phyloP scores from a whole-genome alignment of 2,113 vertebrate species.

The Lucifuga dentata region DNA sequence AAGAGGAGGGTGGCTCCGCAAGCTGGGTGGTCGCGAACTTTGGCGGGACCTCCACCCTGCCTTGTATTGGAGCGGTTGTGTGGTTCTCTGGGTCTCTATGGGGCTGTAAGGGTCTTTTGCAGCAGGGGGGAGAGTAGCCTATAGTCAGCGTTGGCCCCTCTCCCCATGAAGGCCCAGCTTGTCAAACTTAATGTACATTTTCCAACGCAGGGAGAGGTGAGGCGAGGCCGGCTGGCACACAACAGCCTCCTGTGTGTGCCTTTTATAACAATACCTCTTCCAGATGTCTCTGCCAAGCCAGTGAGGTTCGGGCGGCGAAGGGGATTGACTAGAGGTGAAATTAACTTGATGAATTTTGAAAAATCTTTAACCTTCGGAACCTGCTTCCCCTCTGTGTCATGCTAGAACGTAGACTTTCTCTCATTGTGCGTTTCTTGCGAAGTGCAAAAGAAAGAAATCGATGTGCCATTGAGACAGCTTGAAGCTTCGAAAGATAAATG shows the following conservation, averaged over 20 bases:
- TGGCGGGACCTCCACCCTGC: constrained; percentile 63
- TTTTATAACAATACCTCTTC: constrained; percentile 79
- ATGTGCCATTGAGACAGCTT: constrained; percentile 58
- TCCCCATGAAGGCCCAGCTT: constrained; percentile 78
- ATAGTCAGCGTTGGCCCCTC: constrained; percentile 65
- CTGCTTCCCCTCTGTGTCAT: not conserved
- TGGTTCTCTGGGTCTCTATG: constrained; percentile 69
- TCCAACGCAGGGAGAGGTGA: constrained; percentile 73
- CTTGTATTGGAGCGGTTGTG: constrained; percentile 65
- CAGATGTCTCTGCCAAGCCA: constrained; percentile 72
- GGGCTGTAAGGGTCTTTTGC: constrained; percentile 75
- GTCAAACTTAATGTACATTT: constrained; percentile 83
- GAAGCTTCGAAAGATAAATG: constrained; percentile 52
- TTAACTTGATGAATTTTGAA: constrained; percentile 44
- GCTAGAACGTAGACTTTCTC: not conserved
- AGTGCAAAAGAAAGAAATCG: constrained; percentile 36
- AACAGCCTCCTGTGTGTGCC: constrained; percentile 73
- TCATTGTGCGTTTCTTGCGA: constrained; percentile 2
- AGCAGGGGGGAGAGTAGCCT: constrained; percentile 68
- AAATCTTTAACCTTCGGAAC: constrained; percentile 4
- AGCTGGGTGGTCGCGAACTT: constrained; percentile 76
- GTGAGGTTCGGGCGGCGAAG: constrained; percentile 39
- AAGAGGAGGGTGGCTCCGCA: constrained; percentile 75
- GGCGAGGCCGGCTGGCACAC: constrained; percentile 72
- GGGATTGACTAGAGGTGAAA: constrained; percentile 48